These are phyloP conservation scores for Drosophila sp. DNA, from an alignment of 1,140 invertebrate species.

Conservation along the genomic window DNA sequence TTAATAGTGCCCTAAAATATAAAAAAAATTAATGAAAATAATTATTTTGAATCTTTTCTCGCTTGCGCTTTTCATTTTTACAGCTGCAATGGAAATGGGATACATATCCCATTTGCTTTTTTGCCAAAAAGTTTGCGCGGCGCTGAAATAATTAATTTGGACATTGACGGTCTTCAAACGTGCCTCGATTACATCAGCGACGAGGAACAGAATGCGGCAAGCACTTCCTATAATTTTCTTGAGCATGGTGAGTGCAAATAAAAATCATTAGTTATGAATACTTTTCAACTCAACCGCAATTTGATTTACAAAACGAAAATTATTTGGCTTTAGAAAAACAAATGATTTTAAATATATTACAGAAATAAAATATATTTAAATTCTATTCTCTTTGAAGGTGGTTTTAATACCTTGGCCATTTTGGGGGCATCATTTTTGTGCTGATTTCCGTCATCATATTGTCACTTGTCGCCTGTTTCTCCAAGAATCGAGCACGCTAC, in stretches of 20 bases:
- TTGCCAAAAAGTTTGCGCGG: constrained; percentile 80
- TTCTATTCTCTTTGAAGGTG: constrained; percentile 58
- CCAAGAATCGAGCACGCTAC: constrained; percentile 88
- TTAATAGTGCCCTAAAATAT: constrained; percentile 38
- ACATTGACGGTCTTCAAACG: constrained; percentile 72
- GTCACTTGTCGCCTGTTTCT: constrained; percentile 86
- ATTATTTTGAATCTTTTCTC: not conserved
- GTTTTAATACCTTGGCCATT: constrained; percentile 83
- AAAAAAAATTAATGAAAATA: not conserved
- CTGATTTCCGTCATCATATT: constrained; percentile 84
- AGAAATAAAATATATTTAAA: too few relatives aligned
- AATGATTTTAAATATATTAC: too few relatives aligned
- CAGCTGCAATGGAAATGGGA: constrained; percentile 82
- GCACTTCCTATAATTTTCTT: constrained; percentile 84
- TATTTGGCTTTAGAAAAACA: too few relatives aligned
- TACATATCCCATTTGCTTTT: constrained; percentile 84
- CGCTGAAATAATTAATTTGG: constrained; percentile 82
- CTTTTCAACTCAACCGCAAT: too few relatives aligned
- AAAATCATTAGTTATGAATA: not conserved
- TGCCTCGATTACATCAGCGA: constrained; percentile 83
- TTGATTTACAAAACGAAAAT: not conserved
- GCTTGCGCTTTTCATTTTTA: constrained; percentile 10
- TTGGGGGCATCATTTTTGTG: constrained; percentile 84
- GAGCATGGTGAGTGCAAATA: constrained; percentile 69
- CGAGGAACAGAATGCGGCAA: constrained; percentile 84